Percentiles rank a stretch among this genome's conserved stretches.
phyloP scores from a whole-genome alignment of 2,797 vertebrate species.

The Cyclura pinguis region DNA sequence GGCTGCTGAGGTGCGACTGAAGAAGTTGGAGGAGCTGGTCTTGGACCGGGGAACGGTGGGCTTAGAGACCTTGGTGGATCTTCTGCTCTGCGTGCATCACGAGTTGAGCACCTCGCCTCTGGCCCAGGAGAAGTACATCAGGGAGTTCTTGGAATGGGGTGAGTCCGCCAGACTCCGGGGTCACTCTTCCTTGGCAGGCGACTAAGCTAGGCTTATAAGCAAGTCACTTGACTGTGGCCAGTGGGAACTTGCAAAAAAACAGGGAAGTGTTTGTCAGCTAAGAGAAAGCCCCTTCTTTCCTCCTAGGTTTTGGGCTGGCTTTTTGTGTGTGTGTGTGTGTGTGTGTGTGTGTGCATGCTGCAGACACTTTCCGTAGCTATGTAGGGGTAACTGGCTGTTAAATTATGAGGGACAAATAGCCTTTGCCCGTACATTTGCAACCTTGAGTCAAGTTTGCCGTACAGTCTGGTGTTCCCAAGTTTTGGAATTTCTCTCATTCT shows the following conservation, averaged over 20 bases:
- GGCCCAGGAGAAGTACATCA: conserved; percentile 83
- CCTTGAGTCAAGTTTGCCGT: neutral
- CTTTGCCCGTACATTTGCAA: neutral
- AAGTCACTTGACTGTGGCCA: neutral
- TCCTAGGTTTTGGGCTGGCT: no score
- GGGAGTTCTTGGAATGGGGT: conserved; percentile 82
- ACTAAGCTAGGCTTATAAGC: accelerated
- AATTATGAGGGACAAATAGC: neutral
- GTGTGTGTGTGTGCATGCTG: neutral
- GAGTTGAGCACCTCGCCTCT: conserved; percentile 84
- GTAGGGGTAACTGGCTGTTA: no score
- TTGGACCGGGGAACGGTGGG: conserved; percentile 76
- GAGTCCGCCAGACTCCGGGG: neutral
- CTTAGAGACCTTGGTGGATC: conserved; percentile 87
- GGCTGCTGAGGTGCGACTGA: conserved; percentile 74
- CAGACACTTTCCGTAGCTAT: no score
- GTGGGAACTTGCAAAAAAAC: neutral
- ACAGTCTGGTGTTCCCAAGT: no score
- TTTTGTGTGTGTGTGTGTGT: no score
- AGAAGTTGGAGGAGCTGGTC: conserved; percentile 68
- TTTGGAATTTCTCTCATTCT: neutral
- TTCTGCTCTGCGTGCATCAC: conserved; percentile 87
- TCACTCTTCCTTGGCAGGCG: no score
- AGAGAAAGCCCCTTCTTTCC: no score
- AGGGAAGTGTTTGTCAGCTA: neutral